phyloP scores from a whole-genome alignment of 2,113 vertebrate genomes.

The Pedetes capensis region DNA sequence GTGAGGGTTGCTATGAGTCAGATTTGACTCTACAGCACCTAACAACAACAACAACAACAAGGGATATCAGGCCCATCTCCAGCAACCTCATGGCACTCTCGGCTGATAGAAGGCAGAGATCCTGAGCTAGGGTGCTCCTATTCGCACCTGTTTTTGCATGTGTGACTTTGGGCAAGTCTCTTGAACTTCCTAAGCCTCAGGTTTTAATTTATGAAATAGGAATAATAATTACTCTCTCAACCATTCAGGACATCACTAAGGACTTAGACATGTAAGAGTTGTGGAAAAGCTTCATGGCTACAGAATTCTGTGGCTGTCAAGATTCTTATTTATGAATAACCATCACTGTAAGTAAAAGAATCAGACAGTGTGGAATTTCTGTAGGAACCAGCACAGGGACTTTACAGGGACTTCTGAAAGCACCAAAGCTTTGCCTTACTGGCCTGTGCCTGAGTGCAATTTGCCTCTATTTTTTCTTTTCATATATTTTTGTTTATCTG shows the following conservation, averaged over 20 bases:
- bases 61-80: too few species aligned
- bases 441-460: neutral
- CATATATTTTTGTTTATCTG: neutral
- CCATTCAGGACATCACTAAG: neutral
- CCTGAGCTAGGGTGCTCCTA: neutral
- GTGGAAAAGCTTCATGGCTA: neutral
- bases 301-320: slow-evolving; percentile 18
- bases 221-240: neutral
- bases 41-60: too few species aligned
- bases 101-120: neutral
- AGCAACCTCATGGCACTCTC: neutral
- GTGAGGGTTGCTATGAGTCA: too few species aligned
- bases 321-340: neutral
- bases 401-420: neutral
- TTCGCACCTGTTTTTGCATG: neutral
- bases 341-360: neutral
- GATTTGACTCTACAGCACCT: too few species aligned
- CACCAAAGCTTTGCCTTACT: neutral
- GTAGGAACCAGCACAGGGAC: neutral
- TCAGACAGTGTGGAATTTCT: neutral
- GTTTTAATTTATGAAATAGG: neutral
- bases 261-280: neutral
- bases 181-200: neutral
- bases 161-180: neutral
- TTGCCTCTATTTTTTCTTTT: neutral